Conservation (phyloP, 2,888 invertebrate genomes). For the Trissolcus brochymenae region DNA sequence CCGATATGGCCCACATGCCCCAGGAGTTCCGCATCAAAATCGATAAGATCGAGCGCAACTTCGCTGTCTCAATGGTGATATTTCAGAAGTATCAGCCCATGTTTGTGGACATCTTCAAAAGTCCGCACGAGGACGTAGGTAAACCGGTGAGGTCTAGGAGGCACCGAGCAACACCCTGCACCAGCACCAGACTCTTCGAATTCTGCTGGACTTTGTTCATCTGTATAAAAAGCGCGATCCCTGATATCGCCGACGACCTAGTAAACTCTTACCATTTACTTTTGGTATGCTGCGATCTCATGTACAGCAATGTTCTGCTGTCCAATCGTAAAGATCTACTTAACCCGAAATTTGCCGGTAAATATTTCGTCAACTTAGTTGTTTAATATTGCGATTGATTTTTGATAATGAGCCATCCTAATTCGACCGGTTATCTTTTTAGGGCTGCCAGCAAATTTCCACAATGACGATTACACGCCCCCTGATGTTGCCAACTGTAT, state of each 20-base stretch:
- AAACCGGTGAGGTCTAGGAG: slow-evolving; percentile 80
- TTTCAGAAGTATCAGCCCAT: slow-evolving; percentile 94
- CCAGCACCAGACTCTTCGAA: slow-evolving; percentile 89
- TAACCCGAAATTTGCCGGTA: slow-evolving; percentile 89
- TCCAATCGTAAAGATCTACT: slow-evolving; percentile 89
- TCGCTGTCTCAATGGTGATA: slow-evolving; percentile 94
- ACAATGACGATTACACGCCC: slow-evolving; percentile 79
- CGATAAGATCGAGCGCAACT: slow-evolving; percentile 90
- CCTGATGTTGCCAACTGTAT: slow-evolving; percentile 87
- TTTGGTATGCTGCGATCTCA: slow-evolving; percentile 92
- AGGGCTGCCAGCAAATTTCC: slow-evolving; percentile 86
- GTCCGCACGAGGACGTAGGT: slow-evolving; percentile 80
- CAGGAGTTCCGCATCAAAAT: slow-evolving; percentile 89
- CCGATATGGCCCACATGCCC: slow-evolving; percentile 93
- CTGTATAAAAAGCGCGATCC: slow-evolving; percentile 90
- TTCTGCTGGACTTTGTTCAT: slow-evolving; percentile 96
- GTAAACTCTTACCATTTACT: slow-evolving; percentile 96
- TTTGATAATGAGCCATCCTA: neutral
- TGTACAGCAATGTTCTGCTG: slow-evolving; percentile 90
- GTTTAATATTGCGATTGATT: neutral
- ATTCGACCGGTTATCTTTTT: slow-evolving; percentile 9
- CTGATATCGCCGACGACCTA: slow-evolving; percentile 91
- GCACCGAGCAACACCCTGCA: slow-evolving; percentile 86
- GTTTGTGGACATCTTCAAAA: slow-evolving; percentile 90
- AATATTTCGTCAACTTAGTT: slow-evolving; percentile 55